Percentiles rank a stretch among this genome's conserved stretches.
These are phyloP conservation scores for Chaetodon trifasciatus DNA, from an alignment of 2,797 vertebrate species.

Conservation along the genomic window DNA sequence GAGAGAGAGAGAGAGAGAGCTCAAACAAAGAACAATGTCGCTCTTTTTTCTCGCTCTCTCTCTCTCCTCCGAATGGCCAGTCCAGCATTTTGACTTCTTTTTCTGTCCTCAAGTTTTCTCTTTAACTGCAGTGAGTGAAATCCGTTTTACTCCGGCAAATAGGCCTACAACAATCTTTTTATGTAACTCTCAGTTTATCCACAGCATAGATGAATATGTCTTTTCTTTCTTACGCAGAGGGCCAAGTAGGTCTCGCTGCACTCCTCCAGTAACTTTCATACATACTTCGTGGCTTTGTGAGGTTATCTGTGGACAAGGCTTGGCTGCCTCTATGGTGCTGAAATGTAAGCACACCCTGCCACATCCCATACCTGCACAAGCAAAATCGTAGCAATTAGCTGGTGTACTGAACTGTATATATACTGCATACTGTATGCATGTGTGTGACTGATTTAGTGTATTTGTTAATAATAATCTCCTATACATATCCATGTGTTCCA, in stretches of 20 bases:
- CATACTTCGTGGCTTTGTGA: constrained; percentile 4
- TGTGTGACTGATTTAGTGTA: background rate
- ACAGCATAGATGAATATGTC: constrained; percentile 36
- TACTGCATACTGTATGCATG: background rate
- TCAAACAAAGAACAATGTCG: constrained; percentile 75
- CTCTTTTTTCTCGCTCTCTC: constrained; percentile 51
- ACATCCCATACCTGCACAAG: background rate
- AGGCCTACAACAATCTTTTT: constrained; percentile 53
- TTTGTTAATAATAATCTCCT: constrained; percentile 36
- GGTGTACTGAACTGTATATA: background rate
- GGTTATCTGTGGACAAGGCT: constrained; percentile 29
- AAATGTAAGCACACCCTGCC: constrained; percentile 24
- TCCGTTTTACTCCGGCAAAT: constrained; percentile 32
- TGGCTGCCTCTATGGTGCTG: constrained; percentile 1
- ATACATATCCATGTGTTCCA: constrained; percentile 21
- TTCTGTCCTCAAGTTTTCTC: constrained; percentile 54
- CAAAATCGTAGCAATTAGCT: background rate
- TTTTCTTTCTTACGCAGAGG: constrained; percentile 7
- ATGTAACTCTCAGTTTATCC: constrained; percentile 55
- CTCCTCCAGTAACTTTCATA: constrained; percentile 17
- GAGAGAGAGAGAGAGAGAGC: too few relatives aligned
- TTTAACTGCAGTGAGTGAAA: constrained; percentile 51
- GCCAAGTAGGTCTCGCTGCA: constrained; percentile 17
- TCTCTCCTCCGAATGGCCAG: constrained; percentile 29
- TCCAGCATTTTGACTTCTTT: constrained; percentile 42